Conservation (phyloP, 2,888 invertebrate genomes). For the Cheilosia vernalis region DNA sequence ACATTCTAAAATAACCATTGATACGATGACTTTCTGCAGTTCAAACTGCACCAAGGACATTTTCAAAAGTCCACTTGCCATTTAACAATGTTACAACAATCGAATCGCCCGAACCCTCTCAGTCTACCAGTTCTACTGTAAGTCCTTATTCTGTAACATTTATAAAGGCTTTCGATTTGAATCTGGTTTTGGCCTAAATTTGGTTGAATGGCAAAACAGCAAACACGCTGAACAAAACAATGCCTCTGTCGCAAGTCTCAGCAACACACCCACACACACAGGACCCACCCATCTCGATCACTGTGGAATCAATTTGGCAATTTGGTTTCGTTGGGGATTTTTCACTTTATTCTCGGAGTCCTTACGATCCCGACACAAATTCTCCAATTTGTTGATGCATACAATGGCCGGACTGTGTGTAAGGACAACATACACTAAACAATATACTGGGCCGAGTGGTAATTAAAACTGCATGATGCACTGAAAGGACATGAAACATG, state of each 20-base stretch:
- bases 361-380: constrained; percentile 21
- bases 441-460: constrained; percentile 28
- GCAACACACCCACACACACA: neutral
- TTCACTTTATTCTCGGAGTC: constrained; percentile 43
- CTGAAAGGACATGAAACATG: constrained; percentile 66
- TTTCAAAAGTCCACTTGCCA: no score
- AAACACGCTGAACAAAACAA: constrained; percentile 46
- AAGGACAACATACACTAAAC: neutral
- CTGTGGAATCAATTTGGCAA: constrained; percentile 58
- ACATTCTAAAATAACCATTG: no score
- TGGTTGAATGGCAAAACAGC: constrained; percentile 57
- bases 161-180: constrained; percentile 17
- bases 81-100: no score
- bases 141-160: no score
- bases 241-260: neutral
- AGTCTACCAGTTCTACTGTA: no score
- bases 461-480: constrained; percentile 61
- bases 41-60: no score
- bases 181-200: constrained; percentile 34
- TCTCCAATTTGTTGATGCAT: constrained; percentile 44
- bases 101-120: no score
- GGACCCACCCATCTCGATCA: no score
- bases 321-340: constrained; percentile 51
- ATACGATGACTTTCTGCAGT: no score
- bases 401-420: neutral